These are phyloP conservation scores for Parus major DNA, from an alignment of 2,113 vertebrate species.

Conservation along the genomic window DNA sequence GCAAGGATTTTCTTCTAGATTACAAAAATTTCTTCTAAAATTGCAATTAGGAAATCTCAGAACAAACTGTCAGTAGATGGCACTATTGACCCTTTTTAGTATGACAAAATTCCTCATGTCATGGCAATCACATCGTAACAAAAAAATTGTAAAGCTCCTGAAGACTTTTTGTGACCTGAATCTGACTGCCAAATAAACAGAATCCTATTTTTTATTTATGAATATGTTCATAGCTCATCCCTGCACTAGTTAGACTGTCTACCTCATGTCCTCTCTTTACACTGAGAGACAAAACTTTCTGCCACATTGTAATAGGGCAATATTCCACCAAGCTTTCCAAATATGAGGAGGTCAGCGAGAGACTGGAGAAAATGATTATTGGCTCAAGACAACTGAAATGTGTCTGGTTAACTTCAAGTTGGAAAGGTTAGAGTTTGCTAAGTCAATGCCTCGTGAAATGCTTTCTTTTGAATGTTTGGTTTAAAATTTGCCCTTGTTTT, in stretches of 20 bases:
- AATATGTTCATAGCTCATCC: not conserved
- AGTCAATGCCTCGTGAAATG: not conserved
- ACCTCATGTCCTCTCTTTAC: not conserved
- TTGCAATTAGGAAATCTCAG: not conserved
- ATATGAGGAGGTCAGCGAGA: not conserved
- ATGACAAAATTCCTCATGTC: not conserved
- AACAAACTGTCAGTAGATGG: conserved; percentile 38
- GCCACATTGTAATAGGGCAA: not conserved
- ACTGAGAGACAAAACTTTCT: not conserved
- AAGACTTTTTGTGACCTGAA: not conserved
- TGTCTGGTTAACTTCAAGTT: not conserved
- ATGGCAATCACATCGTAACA: not conserved
- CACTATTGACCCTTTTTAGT: not conserved
- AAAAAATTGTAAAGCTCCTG: not conserved
- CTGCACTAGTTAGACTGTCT: not conserved
- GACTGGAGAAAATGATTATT: not conserved
- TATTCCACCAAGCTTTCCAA: not conserved
- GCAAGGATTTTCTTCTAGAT: not conserved
- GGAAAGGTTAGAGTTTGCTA: not conserved
- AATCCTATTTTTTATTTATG: not conserved
- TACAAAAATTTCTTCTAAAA: not conserved
- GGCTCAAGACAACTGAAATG: not conserved
- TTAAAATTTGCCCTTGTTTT: not conserved
- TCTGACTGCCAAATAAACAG: not conserved
- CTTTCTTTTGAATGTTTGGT: not conserved